Evolutionary conservation across 1,140 invertebrate genomes (phyloP).

Genomic region (Lepidotrigona ventralis): DNA sequence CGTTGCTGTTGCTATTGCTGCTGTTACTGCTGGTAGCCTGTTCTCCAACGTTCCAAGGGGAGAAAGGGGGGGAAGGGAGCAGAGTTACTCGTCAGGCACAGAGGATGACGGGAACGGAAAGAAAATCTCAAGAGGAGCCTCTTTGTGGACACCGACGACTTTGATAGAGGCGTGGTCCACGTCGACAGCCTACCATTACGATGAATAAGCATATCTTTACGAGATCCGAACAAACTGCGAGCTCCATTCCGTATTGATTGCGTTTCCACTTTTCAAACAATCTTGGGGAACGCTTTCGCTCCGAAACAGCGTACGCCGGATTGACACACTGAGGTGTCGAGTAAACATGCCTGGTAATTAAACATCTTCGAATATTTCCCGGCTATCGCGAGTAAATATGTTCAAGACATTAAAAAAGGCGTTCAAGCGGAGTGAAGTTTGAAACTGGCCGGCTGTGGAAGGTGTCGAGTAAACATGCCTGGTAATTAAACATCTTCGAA

Average conservation of each 20-base stretch:
- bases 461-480: too few relatives aligned
- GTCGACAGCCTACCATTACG: constrained; percentile 61
- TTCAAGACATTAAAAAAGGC: too few relatives aligned
- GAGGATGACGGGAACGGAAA: constrained; percentile 29
- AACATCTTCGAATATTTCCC: too few relatives aligned
- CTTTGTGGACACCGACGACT: constrained; percentile 57
- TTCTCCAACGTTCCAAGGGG: background rate
- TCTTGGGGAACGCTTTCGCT: background rate
- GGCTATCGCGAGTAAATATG: too few relatives aligned
- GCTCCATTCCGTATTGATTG: constrained; percentile 26
- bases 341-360: too few relatives aligned
- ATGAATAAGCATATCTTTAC: constrained; percentile 64
- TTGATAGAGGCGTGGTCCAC: constrained; percentile 56
- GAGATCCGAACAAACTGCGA: constrained; percentile 53
- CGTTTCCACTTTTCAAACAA: constrained; percentile 23
- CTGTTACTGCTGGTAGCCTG: background rate
- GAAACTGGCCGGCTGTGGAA: background rate
- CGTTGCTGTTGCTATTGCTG: too few relatives aligned
- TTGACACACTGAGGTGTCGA: too few relatives aligned
- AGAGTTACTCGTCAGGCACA: constrained; percentile 18
- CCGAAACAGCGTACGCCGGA: background rate
- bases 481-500: too few relatives aligned
- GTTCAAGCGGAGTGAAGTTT: background rate
- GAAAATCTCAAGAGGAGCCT: constrained; percentile 35
- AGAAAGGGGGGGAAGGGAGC: background rate